phyloP scores from a whole-genome alignment of 1,140 invertebrate species.

The Lethrus apterus region DNA sequence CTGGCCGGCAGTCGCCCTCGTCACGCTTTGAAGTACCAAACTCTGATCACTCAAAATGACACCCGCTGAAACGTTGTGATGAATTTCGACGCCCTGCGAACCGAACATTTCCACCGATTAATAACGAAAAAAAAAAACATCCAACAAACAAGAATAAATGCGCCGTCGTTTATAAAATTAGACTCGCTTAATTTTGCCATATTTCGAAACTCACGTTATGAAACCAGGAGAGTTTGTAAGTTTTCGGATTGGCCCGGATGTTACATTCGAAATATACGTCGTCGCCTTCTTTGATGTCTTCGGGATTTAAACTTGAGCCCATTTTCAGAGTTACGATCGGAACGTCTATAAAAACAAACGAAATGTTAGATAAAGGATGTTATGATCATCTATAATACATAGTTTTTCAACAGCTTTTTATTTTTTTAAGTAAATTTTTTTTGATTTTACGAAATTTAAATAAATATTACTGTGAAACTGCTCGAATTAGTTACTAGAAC shows the following conservation, averaged over 20 bases:
- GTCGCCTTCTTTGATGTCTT: slow-evolving; percentile 78
- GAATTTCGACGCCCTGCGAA: slow-evolving; percentile 65
- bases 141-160: slow-evolving; percentile 1
- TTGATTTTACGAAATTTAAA: not conserved
- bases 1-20: slow-evolving; percentile 66
- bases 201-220: slow-evolving; percentile 62
- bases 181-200: not conserved
- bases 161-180: not conserved
- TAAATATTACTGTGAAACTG: not conserved
- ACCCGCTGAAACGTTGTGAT: slow-evolving; percentile 67
- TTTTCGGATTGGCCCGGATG: slow-evolving; percentile 72
- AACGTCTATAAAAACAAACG: slow-evolving; percentile 52
- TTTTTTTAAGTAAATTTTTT: not conserved
- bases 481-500: too few relatives aligned
- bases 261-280: slow-evolving; percentile 76
- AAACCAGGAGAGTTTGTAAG: slow-evolving; percentile 74
- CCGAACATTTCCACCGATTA: too few relatives aligned
- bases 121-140: not conserved
- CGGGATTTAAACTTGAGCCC: slow-evolving; percentile 68
- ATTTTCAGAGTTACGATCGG: slow-evolving; percentile 69
- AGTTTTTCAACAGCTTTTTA: slow-evolving; percentile 8
- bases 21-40: slow-evolving; percentile 72
- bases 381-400: too few relatives aligned
- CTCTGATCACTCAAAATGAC: slow-evolving; percentile 76
- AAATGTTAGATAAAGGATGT: slow-evolving; percentile 7